Evolutionary conservation across 1,140 invertebrate genomes (phyloP).

Genomic region (Littorina saxatilis): DNA sequence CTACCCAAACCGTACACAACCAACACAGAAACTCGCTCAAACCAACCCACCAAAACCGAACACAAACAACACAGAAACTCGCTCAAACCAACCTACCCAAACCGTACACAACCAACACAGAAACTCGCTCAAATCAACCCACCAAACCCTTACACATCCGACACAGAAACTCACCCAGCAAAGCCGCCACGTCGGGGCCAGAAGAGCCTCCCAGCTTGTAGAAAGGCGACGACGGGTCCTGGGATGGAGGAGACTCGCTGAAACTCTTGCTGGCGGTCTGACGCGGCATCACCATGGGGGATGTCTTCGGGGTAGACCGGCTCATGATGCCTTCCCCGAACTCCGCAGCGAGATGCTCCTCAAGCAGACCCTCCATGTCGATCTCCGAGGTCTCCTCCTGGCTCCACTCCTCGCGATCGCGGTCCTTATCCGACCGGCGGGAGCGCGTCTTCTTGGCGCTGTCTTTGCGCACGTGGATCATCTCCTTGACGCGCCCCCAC

Average conservation of each 20-base stretch:
- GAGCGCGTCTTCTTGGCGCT: conserved; percentile 78
- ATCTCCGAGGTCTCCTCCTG: conserved; percentile 62
- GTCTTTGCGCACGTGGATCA: conserved; percentile 83
- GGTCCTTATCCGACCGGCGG: conserved; percentile 36
- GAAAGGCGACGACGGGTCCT: neutral
- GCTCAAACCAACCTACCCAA: conserved; percentile 11
- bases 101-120: neutral
- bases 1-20: too few species aligned
- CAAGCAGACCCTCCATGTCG: conserved; percentile 58
- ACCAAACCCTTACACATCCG: neutral
- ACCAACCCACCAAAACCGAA: too few species aligned
- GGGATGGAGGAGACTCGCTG: conserved; percentile 82
- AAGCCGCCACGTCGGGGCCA: neutral
- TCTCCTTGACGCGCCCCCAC: conserved; percentile 84
- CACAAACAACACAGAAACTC: conserved; percentile 10
- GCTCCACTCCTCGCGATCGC: conserved; percentile 36
- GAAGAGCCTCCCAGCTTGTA: conserved; percentile 1
- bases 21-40: too few species aligned
- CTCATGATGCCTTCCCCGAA: conserved; percentile 64
- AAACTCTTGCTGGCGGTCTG: conserved; percentile 74
- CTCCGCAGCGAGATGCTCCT: conserved; percentile 46
- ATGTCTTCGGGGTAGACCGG: conserved; percentile 67
- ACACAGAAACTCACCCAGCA: conserved; percentile 63
- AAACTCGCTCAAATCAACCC: neutral
- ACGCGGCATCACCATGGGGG: conserved; percentile 59